Conservation (phyloP, 2,113 vertebrate species). For the Psilopsiagon aurifrons region DNA sequence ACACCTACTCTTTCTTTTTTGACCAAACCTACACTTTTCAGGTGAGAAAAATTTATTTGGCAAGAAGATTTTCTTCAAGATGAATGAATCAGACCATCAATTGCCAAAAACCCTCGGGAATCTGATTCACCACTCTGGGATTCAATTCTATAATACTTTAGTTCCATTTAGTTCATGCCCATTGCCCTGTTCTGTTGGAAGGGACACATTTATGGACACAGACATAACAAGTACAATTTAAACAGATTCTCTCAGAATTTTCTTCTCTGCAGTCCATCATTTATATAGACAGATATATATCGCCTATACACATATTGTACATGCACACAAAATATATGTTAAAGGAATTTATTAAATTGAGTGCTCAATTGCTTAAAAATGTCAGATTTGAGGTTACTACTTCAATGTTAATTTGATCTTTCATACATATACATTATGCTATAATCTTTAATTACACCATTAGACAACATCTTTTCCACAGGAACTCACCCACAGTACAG, state of each 20-base stretch:
- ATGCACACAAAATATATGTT: not conserved
- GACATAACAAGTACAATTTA: not conserved
- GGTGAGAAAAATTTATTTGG: not conserved
- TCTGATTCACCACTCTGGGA: not conserved
- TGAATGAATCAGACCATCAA: not conserved
- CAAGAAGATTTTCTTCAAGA: not conserved
- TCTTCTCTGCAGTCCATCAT: not conserved
- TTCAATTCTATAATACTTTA: not conserved
- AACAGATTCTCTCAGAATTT: not conserved
- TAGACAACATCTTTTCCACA: not conserved
- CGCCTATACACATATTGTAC: not conserved
- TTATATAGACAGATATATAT: not conserved
- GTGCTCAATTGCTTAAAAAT: not conserved
- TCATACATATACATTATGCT: not conserved
- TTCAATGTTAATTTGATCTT: not conserved
- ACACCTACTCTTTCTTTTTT: not conserved
- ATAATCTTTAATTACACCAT: constrained; percentile 30
- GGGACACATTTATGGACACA: not conserved
- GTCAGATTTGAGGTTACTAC: not conserved
- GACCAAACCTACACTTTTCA: not conserved
- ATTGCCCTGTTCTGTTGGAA: not conserved
- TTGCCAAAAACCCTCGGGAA: not conserved
- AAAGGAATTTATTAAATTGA: not conserved
- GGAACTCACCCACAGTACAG: not conserved
- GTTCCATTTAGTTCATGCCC: not conserved